Percentiles rank a stretch among this genome's conserved stretches.
Conservation (phyloP, 2,113 vertebrate genomes). For the Desmodus rotundus region DNA sequence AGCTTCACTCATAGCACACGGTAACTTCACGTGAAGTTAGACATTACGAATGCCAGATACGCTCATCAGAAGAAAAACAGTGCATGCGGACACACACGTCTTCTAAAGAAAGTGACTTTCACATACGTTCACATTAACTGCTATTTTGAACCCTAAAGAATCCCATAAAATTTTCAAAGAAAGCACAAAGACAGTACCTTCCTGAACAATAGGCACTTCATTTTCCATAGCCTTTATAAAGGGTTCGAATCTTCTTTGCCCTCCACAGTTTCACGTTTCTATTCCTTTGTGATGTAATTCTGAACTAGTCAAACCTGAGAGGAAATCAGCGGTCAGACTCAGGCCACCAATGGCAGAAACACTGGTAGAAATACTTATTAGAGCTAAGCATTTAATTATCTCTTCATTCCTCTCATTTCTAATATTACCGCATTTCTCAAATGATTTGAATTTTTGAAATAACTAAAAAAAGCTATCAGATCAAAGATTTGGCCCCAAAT, state of each 20-base stretch:
- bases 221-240: neutral
- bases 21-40: neutral
- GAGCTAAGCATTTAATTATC: conserved; percentile 29
- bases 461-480: neutral
- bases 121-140: neutral
- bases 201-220: neutral
- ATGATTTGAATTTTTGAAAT: neutral
- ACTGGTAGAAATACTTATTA: conserved; percentile 14
- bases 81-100: neutral
- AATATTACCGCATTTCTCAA: neutral
- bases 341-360: neutral
- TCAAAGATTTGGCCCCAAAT: neutral
- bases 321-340: neutral
- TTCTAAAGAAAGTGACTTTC: neutral
- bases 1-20: neutral
- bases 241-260: neutral
- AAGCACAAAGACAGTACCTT: neutral
- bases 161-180: neutral
- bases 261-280: neutral
- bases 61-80: neutral
- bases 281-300: neutral
- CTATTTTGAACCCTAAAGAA: neutral
- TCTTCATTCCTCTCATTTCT: neutral
- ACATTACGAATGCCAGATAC: neutral
- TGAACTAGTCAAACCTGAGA: neutral